Evolutionary conservation across 2,888 invertebrate species (phyloP).

Genomic region (Timema podura): DNA sequence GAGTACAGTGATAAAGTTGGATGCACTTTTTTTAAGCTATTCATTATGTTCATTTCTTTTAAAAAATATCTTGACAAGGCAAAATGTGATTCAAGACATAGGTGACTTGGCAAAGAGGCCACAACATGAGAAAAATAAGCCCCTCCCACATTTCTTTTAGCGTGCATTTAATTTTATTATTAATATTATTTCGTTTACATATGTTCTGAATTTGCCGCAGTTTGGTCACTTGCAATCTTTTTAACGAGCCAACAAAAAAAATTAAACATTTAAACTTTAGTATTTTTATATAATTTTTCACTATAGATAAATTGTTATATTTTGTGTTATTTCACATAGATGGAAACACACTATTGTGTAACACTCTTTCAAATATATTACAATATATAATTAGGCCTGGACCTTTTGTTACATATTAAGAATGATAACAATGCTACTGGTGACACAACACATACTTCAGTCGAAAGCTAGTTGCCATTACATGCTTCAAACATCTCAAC

Average conservation of each 20-base stretch:
- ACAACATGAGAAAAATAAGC: too few species aligned
- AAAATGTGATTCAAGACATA: conserved; percentile 22
- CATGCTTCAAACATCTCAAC: conserved; percentile 17
- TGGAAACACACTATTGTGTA: conserved; percentile 25
- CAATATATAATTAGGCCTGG: conserved; percentile 40
- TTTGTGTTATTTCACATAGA: conserved; percentile 20
- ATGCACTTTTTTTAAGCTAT: conserved; percentile 12
- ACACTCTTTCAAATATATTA: conserved; percentile 34
- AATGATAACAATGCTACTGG: conserved; percentile 35
- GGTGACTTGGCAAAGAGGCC: too few species aligned
- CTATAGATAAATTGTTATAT: conserved; percentile 28
- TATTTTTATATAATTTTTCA: conserved; percentile 27
- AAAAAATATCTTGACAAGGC: conserved; percentile 30
- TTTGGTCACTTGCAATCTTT: conserved; percentile 24
- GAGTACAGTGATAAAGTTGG: conserved; percentile 26
- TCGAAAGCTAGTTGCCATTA: conserved; percentile 33
- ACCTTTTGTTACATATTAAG: conserved; percentile 35
- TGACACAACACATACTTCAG: conserved; percentile 31
- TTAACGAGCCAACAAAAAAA: conserved; percentile 29
- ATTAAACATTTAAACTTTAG: conserved; percentile 30
- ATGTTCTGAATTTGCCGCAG: conserved; percentile 23
- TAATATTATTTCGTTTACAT: too few species aligned
- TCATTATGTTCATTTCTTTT: neutral
- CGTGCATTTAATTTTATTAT: too few species aligned
- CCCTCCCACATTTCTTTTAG: too few species aligned